Base-by-base conservation (phyloP, 1,140 invertebrate species). In the Anastatus disparis region DNA sequence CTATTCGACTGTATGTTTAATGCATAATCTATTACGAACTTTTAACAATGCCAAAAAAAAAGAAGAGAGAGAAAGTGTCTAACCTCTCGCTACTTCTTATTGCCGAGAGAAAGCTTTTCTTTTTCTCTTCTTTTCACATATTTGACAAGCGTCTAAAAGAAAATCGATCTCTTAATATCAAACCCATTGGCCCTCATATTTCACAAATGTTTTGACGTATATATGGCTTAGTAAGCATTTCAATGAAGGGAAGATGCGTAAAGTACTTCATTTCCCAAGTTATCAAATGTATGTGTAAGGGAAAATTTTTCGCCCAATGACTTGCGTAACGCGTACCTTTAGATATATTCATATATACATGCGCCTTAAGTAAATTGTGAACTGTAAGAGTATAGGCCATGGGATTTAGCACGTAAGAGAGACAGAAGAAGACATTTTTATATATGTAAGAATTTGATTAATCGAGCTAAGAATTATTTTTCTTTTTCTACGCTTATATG, bases 1-100 rank as follows among this genome's bases (percentile, higher is more conserved):
- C 74, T 75, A 79, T 82, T 81, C 76, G 75, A 71, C 63, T 44
- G 67, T 69, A 59, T 62, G 74, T 83, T 84, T 82, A 82, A 85
- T 85, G 81, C 82, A 85, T 85, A 84, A 85, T 84, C 83, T 83
- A 85, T 84, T 84, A 84, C 80, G 74, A 77, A 76, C 77, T 82
- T 82, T 85, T 84, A 83, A 84, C 82, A 82, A 84, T 83, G 76
- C 79, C 75, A 77, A 74, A 53, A n/a, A n/a, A n/a, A n/a, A n/a
- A n/a, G n/a, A n/a, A 59, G 29, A 29, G 61, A 68, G 74, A 64
- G 71, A 73, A 62, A 62, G n/a, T 73, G 71, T 42, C 76, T 74
- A 71, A 55, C 70, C 63, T 59, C 42, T 7, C n/a, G 12, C 13
- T n/a, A n/a, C n/a, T n/a, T n/a, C n/a, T n/a, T n/a, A n/a, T n/a